These are phyloP conservation scores for Mermis nigrescens DNA, from an alignment of 2,888 invertebrate genomes.

Conservation along the genomic window DNA sequence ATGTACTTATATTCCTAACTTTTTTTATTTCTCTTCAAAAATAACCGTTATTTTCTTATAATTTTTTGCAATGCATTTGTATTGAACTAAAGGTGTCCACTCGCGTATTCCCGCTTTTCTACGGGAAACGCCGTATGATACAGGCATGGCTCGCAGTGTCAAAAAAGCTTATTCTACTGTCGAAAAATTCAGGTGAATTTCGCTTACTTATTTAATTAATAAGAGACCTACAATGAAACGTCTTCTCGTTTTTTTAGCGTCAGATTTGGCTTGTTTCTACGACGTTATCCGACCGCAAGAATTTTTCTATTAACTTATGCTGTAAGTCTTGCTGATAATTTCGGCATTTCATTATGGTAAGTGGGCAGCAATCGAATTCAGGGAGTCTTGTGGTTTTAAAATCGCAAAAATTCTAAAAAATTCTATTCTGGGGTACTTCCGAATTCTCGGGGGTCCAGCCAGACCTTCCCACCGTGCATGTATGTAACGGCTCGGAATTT, in stretches of 20 bases:
- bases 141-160: slow-evolving; percentile 51
- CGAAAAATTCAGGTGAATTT: slow-evolving; percentile 47
- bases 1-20: no score
- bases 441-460: no score
- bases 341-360: not conserved
- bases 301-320: slow-evolving; percentile 65
- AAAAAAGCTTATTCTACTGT: slow-evolving; percentile 56
- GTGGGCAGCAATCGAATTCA: not conserved
- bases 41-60: no score
- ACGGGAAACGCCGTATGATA: slow-evolving; percentile 55
- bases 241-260: slow-evolving; percentile 38
- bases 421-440: no score
- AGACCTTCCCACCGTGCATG: no score
- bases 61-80: no score
- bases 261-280: slow-evolving; percentile 54
- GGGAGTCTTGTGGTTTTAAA: no score
- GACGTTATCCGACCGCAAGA: slow-evolving; percentile 60
- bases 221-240: not conserved
- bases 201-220: not conserved
- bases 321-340: slow-evolving; percentile 35
- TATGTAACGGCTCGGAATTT: no score
- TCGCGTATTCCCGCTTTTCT: slow-evolving; percentile 48
- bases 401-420: no score
- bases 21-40: no score
- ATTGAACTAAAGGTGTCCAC: slow-evolving; percentile 18